Percentiles rank a stretch among this genome's conserved stretches.
These are phyloP conservation scores for Desmophyllum pertusum DNA, from an alignment of 92 coral and sea anemone genomes.

Conservation along the genomic window DNA sequence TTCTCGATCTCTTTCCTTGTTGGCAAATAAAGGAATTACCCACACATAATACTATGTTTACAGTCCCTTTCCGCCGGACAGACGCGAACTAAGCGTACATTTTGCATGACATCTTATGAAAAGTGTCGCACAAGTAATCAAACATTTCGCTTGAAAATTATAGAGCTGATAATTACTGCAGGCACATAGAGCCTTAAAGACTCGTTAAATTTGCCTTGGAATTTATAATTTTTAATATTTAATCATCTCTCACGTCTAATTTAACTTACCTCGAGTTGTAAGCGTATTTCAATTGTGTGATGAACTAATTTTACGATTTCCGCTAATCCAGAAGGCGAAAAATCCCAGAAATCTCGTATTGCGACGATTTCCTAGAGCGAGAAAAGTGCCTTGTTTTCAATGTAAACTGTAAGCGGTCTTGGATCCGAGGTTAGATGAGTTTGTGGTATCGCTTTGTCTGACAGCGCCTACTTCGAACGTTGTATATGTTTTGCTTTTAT, in stretches of 20 bases:
- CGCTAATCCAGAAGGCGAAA: neutral
- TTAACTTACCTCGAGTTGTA: slow-evolving; percentile 15
- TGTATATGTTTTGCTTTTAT: slow-evolving; percentile 9
- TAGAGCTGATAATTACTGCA: neutral
- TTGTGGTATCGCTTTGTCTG: neutral
- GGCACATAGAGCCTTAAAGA: neutral
- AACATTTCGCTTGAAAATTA: neutral
- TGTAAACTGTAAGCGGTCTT: neutral
- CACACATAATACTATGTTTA: neutral
- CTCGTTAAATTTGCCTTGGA: neutral
- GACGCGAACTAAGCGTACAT: neutral
- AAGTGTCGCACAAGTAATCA: neutral
- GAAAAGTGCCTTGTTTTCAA: neutral
- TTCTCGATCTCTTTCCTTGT: neutral
- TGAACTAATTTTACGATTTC: neutral
- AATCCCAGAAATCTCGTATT: too few relatives aligned
- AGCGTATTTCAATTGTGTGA: neutral
- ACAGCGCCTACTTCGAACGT: slow-evolving; percentile 4
- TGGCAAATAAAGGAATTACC: slow-evolving; percentile 23
- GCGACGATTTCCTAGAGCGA: neutral
- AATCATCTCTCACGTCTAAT: neutral
- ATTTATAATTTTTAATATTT: neutral
- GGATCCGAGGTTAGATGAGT: neutral
- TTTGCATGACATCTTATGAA: neutral
- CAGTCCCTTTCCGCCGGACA: neutral